Percentiles rank a stretch among this genome's conserved stretches.
phyloP scores from a whole-genome alignment of 2,113 vertebrate species.

The Bubalus kerabau region DNA sequence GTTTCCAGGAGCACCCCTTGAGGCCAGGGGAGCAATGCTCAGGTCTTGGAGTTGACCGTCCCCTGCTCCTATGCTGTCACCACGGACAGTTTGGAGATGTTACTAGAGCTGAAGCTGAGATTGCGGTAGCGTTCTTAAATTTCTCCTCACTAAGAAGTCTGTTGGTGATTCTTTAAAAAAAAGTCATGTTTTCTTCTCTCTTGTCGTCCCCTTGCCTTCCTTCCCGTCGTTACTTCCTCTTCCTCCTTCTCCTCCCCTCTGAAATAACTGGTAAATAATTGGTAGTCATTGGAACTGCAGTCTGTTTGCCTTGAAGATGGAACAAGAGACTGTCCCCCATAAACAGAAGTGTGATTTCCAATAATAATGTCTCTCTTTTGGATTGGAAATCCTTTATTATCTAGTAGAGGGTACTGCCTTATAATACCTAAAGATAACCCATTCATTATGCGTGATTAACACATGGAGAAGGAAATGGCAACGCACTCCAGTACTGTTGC shows the following conservation, averaged over 20 bases:
- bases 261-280: not conserved
- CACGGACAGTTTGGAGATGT: not conserved
- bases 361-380: not conserved
- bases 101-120: not conserved
- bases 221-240: not conserved
- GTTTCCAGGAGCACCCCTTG: not conserved
- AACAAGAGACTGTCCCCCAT: not conserved
- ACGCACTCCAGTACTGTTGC: not conserved
- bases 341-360: not conserved
- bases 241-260: not conserved
- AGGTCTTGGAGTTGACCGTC: not conserved
- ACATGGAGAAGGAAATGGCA: not conserved
- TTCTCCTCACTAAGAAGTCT: not conserved
- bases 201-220: not conserved
- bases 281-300: not conserved
- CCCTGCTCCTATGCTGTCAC: not conserved
- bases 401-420: not conserved
- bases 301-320: constrained; percentile 6
- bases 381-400: not conserved
- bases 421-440: not conserved
- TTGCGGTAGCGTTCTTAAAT: not conserved
- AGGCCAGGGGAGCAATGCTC: not conserved
- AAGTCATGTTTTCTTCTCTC: not conserved
- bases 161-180: not conserved
- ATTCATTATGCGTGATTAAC: not conserved